Percentiles rank a stretch among this genome's conserved stretches.
Conservation (phyloP, 2,113 vertebrate genomes). For the Rattus rattus region DNA sequence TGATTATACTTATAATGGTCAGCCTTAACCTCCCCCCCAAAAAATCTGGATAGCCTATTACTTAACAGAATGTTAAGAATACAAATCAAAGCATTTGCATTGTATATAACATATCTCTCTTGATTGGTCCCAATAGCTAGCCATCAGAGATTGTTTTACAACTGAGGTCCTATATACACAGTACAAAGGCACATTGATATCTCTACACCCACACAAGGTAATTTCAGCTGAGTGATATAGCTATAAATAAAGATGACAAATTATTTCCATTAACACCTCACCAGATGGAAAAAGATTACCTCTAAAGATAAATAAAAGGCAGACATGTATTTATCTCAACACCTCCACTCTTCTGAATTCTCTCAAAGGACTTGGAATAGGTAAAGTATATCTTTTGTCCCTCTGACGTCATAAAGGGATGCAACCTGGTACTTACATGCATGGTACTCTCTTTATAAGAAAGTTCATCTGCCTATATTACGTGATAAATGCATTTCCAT, state of each 20-base stretch:
- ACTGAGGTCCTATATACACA: background rate
- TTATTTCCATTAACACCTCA: background rate
- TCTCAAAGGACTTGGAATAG: background rate
- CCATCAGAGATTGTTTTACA: background rate
- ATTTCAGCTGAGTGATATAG: background rate
- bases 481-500: background rate
- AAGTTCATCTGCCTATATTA: background rate
- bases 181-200: background rate
- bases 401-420: background rate
- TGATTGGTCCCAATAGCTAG: background rate
- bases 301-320: background rate
- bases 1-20: slow-evolving; percentile 13
- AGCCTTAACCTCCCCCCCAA: slow-evolving; percentile 23
- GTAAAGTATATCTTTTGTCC: background rate
- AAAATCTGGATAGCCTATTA: slow-evolving; percentile 1
- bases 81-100: background rate
- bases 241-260: background rate
- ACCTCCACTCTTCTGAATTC: background rate
- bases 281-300: background rate
- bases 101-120: background rate
- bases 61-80: background rate
- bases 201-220: background rate
- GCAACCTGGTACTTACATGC: background rate
- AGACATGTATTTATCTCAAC: background rate
- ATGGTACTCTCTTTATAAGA: background rate